Evolutionary conservation across 2,888 invertebrate species (phyloP).

Genomic region (Ophion ventricosus): DNA sequence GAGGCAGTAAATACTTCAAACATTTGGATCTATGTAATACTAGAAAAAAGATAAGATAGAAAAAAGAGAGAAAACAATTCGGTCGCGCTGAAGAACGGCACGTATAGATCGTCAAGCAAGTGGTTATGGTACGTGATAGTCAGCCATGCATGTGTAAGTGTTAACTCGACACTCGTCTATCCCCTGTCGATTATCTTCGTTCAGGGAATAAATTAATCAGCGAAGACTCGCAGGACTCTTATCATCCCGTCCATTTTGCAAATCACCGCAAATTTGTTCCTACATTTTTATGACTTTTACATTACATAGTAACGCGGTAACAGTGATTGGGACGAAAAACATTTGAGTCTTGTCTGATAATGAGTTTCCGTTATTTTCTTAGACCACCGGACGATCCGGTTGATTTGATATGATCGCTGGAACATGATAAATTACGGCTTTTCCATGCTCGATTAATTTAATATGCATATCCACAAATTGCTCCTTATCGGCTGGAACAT

Average conservation of each 20-base stretch:
- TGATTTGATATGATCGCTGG: not conserved
- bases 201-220: constrained; percentile 45
- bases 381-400: not conserved
- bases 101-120: not conserved
- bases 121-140: constrained; percentile 54
- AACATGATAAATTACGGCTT: not conserved
- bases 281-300: not conserved
- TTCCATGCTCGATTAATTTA: constrained; percentile 18
- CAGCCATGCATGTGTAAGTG: constrained; percentile 21
- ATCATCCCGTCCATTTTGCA: not conserved
- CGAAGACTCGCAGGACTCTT: not conserved
- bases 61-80: not conserved
- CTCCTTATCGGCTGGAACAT: constrained; percentile 35
- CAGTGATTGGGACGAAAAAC: not conserved
- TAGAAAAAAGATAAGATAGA: not conserved
- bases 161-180: not conserved
- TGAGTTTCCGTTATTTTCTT: not conserved
- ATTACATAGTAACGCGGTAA: not conserved
- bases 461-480: constrained; percentile 15
- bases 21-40: not conserved
- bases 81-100: not conserved
- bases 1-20: not conserved
- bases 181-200: constrained; percentile 10
- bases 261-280: not conserved
- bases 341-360: not conserved